Conservation (phyloP, 2,797 vertebrate genomes). For the Mormyrops attenuatus region DNA sequence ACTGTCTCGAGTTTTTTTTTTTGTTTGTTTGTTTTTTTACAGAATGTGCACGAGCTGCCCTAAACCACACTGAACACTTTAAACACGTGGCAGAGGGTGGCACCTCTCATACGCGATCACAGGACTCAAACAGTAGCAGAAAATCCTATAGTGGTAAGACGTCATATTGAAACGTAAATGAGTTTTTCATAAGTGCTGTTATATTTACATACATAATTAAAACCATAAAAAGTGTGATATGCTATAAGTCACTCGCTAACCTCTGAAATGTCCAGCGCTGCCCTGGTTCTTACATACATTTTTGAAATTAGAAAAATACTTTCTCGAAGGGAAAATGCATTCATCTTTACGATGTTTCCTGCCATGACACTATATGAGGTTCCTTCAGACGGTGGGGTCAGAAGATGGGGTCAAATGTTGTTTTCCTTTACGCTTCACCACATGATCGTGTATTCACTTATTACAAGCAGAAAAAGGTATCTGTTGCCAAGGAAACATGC, state of each 20-base stretch:
- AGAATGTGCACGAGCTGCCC: neutral
- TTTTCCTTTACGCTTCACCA: neutral
- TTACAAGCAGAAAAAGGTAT: constrained; percentile 10
- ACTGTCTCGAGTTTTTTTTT: neutral
- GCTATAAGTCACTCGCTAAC: constrained; percentile 11
- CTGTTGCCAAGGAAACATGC: constrained; percentile 16
- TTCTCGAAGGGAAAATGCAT: neutral
- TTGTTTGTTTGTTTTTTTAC: neutral
- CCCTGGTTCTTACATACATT: constrained; percentile 13
- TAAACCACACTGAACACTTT: neutral
- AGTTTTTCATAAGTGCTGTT: neutral
- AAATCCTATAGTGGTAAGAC: neutral
- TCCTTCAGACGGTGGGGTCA: neutral
- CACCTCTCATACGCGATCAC: neutral
- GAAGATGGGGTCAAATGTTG: neutral
- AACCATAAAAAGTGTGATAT: neutral
- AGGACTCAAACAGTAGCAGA: neutral
- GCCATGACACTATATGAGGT: neutral
- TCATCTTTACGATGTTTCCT: neutral
- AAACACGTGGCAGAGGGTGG: neutral
- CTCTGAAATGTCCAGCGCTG: neutral
- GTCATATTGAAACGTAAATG: neutral
- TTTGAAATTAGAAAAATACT: constrained; percentile 24
- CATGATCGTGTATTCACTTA: neutral
- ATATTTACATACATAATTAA: constrained; percentile 8